phyloP scores from a whole-genome alignment of 2,113 vertebrate genomes.

The Sceloporus tristichus region DNA sequence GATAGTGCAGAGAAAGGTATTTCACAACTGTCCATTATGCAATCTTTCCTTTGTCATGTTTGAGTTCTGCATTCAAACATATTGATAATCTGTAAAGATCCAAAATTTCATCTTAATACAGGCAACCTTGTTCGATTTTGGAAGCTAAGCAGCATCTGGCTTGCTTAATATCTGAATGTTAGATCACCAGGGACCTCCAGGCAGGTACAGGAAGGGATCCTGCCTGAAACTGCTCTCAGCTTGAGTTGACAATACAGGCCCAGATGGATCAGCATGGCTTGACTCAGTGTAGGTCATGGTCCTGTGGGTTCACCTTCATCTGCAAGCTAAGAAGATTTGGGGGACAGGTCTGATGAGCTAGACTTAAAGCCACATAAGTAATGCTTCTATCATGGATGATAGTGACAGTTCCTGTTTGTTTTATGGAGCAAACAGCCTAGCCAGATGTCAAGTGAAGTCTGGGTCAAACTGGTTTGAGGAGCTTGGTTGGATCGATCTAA shows the following conservation, averaged over 20 bases:
- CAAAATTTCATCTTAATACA: not conserved
- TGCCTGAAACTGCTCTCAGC: no score
- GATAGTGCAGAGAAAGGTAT: not conserved
- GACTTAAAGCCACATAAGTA: not conserved
- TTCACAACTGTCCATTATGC: not conserved
- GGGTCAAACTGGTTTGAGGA: conserved; percentile 26
- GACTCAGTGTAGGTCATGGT: no score
- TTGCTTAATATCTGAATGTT: no score
- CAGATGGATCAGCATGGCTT: no score
- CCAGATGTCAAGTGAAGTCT: conserved; percentile 1
- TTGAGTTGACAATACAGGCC: no score
- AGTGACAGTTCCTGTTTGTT: conserved; percentile 6
- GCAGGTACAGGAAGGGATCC: no score
- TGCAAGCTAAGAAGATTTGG: not conserved
- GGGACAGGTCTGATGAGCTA: not conserved
- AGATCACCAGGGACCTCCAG: no score
- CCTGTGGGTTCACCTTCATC: not conserved
- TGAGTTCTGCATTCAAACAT: not conserved
- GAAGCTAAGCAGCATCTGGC: no score
- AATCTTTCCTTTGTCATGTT: not conserved
- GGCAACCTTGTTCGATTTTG: no score
- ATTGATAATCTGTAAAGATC: not conserved
- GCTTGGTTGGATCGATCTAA: not conserved
- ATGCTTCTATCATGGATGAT: not conserved
- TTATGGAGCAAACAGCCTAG: conserved; percentile 6